Evolutionary conservation across 2,888 invertebrate genomes (phyloP).

Genomic region (Erannis defoliaria): DNA sequence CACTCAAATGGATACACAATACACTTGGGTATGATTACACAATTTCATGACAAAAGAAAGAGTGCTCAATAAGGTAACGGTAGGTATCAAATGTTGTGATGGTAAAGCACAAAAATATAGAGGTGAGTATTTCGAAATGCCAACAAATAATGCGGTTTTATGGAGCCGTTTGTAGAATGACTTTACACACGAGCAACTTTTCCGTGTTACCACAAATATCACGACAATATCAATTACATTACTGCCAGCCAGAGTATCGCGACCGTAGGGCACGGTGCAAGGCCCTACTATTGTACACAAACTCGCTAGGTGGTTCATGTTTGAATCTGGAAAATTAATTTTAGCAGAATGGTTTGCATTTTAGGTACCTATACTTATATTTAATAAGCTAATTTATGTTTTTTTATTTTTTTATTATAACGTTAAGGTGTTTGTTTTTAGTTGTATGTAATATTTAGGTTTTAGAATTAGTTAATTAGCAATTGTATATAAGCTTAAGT

Average conservation of each 20-base stretch:
- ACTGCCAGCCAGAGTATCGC: constrained; percentile 5
- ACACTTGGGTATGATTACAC: too few species aligned
- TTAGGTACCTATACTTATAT: too few species aligned
- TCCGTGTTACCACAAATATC: constrained; percentile 31
- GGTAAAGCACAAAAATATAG: constrained; percentile 6
- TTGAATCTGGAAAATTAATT: background rate
- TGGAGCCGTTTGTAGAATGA: constrained; percentile 47
- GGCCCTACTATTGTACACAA: constrained; percentile 18
- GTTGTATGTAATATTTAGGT: too few species aligned
- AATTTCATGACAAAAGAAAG: background rate
- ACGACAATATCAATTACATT: constrained; percentile 34
- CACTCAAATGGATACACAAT: too few species aligned
- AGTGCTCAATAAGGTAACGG: background rate
- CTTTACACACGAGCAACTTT: constrained; percentile 27
- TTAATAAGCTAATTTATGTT: too few species aligned
- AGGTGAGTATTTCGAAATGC: constrained; percentile 50
- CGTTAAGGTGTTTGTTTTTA: too few species aligned
- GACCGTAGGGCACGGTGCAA: constrained; percentile 3
- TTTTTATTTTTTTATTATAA: too few species aligned
- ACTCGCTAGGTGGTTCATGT: background rate
- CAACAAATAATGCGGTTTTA: constrained; percentile 54
- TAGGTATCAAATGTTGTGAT: background rate
- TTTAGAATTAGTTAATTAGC: too few species aligned
- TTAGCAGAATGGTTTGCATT: too few species aligned
- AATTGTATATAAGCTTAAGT: too few species aligned